Evolutionary conservation across 2,888 invertebrate species (phyloP).

Genomic region (Melinopterus prodromus): DNA sequence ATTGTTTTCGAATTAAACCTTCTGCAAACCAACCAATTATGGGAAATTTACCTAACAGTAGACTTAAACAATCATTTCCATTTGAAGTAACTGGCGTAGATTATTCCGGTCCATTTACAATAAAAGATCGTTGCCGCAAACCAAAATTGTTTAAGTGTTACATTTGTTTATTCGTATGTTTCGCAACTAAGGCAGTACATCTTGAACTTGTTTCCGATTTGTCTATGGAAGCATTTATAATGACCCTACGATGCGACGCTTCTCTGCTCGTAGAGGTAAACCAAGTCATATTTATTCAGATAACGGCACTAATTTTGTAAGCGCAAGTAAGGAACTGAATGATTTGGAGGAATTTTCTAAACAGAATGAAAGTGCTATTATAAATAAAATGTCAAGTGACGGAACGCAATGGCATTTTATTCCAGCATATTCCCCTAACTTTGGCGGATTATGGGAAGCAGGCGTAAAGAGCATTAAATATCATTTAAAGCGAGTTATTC

Average conservation of each 20-base stretch:
- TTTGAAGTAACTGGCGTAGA: not conserved
- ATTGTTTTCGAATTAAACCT: conserved; percentile 4
- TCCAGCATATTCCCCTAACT: not conserved
- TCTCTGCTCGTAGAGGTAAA: not conserved
- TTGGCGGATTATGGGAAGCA: conserved; percentile 17
- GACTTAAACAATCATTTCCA: not conserved
- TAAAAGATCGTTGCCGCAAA: not conserved
- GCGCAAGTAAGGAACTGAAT: not conserved
- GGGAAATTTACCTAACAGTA: not conserved
- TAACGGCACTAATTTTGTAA: conserved; percentile 14
- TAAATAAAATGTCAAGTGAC: not conserved
- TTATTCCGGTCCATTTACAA: not conserved
- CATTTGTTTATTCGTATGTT: conserved; percentile 11
- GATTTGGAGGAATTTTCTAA: not conserved
- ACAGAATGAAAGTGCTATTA: not conserved
- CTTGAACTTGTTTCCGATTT: not conserved
- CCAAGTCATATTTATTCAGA: not conserved
- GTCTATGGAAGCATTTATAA: not conserved
- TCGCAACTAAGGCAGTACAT: conserved; percentile 7
- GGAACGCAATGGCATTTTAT: conserved; percentile 6
- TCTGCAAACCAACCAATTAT: not conserved
- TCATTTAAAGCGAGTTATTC: not conserved
- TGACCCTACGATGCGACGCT: not conserved
- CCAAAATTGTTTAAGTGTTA: not conserved
- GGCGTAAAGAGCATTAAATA: not conserved